These are phyloP conservation scores for Brachionus sp. DNA, from an alignment of 1,140 invertebrate genomes.

Conservation along the genomic window DNA sequence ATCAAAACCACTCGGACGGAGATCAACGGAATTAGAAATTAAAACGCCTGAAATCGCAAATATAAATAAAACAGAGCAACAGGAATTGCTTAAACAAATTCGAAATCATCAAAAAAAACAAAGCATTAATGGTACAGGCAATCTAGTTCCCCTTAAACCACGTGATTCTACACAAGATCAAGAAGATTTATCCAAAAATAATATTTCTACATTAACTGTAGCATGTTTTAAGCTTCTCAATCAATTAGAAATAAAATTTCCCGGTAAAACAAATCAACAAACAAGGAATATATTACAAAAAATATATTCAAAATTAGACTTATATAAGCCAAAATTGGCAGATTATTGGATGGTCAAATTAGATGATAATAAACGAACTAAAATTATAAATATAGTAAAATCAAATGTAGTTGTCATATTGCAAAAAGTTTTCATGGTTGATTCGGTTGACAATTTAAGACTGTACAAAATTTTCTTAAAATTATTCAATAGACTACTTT, in stretches of 20 bases:
- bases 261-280: conserved; percentile 56
- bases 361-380: conserved; percentile 55
- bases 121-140: background rate
- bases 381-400: conserved; percentile 58
- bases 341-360: conserved; percentile 60
- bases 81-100: conserved; percentile 12
- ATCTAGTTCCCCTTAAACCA: background rate
- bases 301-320: conserved; percentile 58
- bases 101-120: background rate
- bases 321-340: conserved; percentile 58
- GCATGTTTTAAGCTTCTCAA: conserved; percentile 52
- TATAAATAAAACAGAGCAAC: background rate
- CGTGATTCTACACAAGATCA: background rate
- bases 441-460: conserved; percentile 52
- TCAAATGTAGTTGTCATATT: conserved; percentile 56
- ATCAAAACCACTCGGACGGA: background rate
- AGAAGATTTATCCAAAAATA: background rate
- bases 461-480: conserved; percentile 56
- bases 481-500: conserved; percentile 57
- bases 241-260: conserved; percentile 59
- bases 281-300: conserved; percentile 55
- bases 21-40: background rate
- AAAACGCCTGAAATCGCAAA: background rate
- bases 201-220: conserved; percentile 48
- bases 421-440: conserved; percentile 52